Conservation (phyloP, 1,140 invertebrate species). For the Aphis craccivora region DNA sequence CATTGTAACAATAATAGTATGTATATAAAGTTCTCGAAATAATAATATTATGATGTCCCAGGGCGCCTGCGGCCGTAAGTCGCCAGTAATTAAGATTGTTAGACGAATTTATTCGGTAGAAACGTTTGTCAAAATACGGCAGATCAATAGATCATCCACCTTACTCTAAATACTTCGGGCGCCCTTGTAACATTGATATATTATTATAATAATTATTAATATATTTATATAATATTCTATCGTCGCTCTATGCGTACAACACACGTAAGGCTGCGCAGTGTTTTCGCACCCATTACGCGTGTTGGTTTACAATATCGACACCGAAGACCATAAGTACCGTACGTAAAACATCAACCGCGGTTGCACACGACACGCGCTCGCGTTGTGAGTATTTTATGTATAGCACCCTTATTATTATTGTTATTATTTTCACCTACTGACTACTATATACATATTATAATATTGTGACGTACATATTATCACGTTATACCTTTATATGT, state of each 20-base stretch:
- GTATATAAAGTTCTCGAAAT: neutral
- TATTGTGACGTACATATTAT: neutral
- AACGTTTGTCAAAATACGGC: neutral
- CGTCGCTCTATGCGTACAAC: neutral
- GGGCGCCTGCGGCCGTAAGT: neutral
- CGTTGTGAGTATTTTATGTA: constrained; percentile 7
- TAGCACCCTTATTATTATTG: neutral
- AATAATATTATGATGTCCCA: neutral
- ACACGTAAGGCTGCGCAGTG: neutral
- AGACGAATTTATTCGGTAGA: neutral
- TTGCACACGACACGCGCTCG: neutral
- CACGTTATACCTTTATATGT: neutral
- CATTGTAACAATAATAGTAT: neutral
- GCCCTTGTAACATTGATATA: neutral
- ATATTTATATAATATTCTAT: neutral
- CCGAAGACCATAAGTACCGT: neutral
- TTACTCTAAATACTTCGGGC: neutral
- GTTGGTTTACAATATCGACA: neutral
- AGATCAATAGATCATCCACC: too few species aligned
- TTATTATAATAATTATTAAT: neutral
- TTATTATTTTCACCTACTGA: neutral
- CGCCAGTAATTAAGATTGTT: neutral
- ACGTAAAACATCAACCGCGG: neutral
- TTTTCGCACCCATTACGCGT: neutral
- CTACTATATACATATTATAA: neutral